Base-by-base conservation (phyloP, 2,797 vertebrate genomes). In the Pseudotriccus pelzelni region DNA sequence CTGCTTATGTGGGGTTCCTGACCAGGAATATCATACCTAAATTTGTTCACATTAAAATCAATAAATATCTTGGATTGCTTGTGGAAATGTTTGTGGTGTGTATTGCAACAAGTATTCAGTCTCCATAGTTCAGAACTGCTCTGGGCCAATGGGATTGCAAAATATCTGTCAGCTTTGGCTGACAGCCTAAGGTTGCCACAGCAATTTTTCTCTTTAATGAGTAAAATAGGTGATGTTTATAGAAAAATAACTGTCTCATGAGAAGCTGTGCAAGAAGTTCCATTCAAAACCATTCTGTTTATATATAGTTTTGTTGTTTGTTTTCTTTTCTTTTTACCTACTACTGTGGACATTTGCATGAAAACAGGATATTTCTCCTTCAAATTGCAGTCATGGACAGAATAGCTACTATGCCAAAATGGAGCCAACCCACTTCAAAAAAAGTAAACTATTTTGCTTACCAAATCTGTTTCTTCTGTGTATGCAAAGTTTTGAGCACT, bases 261-360 rank as follows among this genome's bases (percentile, higher is more conserved):
- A 87, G 93, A 92, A 95, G 87, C 74, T 76, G 91, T 94, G 94
- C 58, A 91, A 84, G 90, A 96, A 41, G 53, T 96, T 96, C 95
- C 94, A 84, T 93, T 96, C 74, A 76, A 95, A 95, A 68, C 91
- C 87, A 67, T 90, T 87, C 82, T 91, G 92, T 96, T 97, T 97
- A 97, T 96, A 93, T 95, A 97, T 96, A 96, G 95, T 88, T 95
- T 91, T 84, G 92, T 96, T 97, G 92, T 96, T 96, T 96, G 87
- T 94, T 96, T 95, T 92, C 92, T 94, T 97, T 94, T 80, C 89
- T 87, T 96, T 96, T 93, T 96, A 77, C 95, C 94, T 96, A 91
- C 84, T 94, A 76, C 89, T 69, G 73, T 88, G 79, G 92, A 95
- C 66, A 96, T 95, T 91, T 97, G 87, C 94, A 95, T 97, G 93